Base-by-base conservation (phyloP, 1,140 invertebrate species). In the Lutraria rhynchaena region DNA sequence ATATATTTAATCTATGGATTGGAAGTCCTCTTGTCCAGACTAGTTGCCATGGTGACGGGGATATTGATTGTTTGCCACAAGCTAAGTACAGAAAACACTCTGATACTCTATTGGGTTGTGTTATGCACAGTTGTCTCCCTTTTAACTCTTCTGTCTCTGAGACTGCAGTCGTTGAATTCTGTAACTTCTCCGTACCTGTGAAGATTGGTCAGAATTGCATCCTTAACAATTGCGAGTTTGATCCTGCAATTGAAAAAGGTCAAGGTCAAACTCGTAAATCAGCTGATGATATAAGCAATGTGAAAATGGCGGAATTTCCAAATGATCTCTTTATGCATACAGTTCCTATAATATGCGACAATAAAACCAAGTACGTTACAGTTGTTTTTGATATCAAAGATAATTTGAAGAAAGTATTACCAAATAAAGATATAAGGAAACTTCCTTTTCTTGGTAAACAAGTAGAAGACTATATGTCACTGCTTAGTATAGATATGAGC, bases 81-180 rank as follows among this genome's bases (percentile, higher is more conserved):
- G 13, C 24, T n/a, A 74, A 78, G 24, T 35, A 41, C 3, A 51
- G 27, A 41, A 83, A 71, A 61, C 29, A 67, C n/a, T 85, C 63
- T 15, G 63, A 81, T 46, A 80, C 49, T n/a, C 49, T 31, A 19
- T 65, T 37, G 19, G 90, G 90, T 11, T 91, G 89, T 86, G 81
- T 92, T 0, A 90, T 92, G 85, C 89, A 92, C 73, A 88, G 74
- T 27, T 65, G 78, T 41, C 37, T 92, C 1, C 80, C 82, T 0
- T 9, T n/a, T 5, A 33, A 65, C 4, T 89, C 86, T 9, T 74
- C 27, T 15, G 78, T 91, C 24, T 61, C 82, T 5, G 3, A 57
- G 1, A 84, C 84, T 4, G 63, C 88, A 17, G 84, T 93, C 1
- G 58, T 93, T 7, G 93, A 93, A 81, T 93, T 88, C 71, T 93